These are phyloP conservation scores for Montipora cactus DNA, from an alignment of 64 coral and sea anemone species.

Conservation along the genomic window DNA sequence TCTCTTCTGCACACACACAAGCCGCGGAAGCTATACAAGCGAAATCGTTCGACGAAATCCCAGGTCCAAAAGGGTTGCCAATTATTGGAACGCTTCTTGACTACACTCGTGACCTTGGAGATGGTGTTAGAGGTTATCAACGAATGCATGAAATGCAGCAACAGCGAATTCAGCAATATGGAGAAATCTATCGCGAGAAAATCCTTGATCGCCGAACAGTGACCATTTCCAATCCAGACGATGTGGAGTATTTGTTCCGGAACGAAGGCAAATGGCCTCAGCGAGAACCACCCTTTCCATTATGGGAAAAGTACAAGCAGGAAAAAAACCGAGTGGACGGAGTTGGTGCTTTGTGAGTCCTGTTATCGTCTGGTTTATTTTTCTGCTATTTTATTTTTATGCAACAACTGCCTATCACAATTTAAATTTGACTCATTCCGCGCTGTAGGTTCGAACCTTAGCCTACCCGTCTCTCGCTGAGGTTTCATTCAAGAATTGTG, in stretches of 20 bases:
- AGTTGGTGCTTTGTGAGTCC: constrained; percentile 64
- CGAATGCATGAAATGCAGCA: constrained; percentile 45
- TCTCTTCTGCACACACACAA: background rate
- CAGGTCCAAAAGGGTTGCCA: constrained; percentile 57
- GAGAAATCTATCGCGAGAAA: constrained; percentile 65
- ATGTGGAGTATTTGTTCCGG: constrained; percentile 62
- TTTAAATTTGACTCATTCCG: too few relatives aligned
- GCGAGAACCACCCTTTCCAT: constrained; percentile 17
- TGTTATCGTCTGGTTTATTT: too few relatives aligned
- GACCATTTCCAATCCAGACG: constrained; percentile 56
- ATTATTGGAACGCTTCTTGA: constrained; percentile 38
- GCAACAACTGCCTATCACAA: too few relatives aligned
- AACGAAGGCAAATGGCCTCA: constrained; percentile 72
- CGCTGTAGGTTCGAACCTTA: too few relatives aligned
- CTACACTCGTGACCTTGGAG: background rate
- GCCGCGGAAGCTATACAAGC: background rate
- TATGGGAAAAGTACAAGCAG: constrained; percentile 71
- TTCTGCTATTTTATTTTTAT: too few relatives aligned
- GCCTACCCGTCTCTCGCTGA: too few relatives aligned
- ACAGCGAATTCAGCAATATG: constrained; percentile 44
- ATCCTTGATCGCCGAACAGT: constrained; percentile 23
- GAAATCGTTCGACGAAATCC: constrained; percentile 65
- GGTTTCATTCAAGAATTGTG: too few relatives aligned
- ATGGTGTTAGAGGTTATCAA: background rate
- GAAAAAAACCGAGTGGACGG: constrained; percentile 35